phyloP scores from a whole-genome alignment of 2,888 invertebrate genomes.

The Limenitis camilla region DNA sequence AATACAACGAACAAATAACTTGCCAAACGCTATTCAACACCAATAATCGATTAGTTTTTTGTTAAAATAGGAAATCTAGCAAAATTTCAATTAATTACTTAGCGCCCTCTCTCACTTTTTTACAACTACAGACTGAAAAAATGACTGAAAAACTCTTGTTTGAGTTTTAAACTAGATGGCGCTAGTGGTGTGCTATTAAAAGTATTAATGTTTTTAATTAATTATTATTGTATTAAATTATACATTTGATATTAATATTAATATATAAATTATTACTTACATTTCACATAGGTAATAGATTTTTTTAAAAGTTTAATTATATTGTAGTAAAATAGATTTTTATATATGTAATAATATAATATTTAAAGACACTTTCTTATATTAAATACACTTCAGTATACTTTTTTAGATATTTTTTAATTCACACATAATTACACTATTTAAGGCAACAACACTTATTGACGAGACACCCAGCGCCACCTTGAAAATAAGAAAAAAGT shows the following conservation, averaged over 20 bases:
- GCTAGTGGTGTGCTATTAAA: slow-evolving; percentile 26
- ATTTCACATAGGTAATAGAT: too few relatives aligned
- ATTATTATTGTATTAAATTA: neutral
- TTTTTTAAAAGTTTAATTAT: too few relatives aligned
- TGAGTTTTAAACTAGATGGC: slow-evolving; percentile 40
- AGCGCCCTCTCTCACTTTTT: slow-evolving; percentile 48
- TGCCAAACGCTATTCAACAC: neutral
- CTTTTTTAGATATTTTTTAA: neutral
- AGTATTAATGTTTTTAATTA: neutral
- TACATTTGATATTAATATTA: neutral
- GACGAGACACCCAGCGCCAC: slow-evolving; percentile 27
- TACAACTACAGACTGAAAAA: slow-evolving; percentile 31
- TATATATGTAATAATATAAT: too few relatives aligned
- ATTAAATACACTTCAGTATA: too few relatives aligned
- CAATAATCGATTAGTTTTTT: slow-evolving; percentile 7
- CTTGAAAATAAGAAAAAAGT: slow-evolving; percentile 35
- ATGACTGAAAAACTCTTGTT: slow-evolving; percentile 42
- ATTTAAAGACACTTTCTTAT: too few relatives aligned
- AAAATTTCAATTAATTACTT: neutral
- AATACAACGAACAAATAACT: neutral
- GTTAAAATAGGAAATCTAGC: neutral
- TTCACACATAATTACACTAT: neutral
- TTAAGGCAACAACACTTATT: slow-evolving; percentile 20
- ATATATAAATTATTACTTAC: neutral
- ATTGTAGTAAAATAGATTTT: too few relatives aligned